Percentiles rank a stretch among this genome's conserved stretches.
These are phyloP conservation scores for Mesoligia furuncula DNA, from an alignment of 2,888 invertebrate species.

Conservation along the genomic window DNA sequence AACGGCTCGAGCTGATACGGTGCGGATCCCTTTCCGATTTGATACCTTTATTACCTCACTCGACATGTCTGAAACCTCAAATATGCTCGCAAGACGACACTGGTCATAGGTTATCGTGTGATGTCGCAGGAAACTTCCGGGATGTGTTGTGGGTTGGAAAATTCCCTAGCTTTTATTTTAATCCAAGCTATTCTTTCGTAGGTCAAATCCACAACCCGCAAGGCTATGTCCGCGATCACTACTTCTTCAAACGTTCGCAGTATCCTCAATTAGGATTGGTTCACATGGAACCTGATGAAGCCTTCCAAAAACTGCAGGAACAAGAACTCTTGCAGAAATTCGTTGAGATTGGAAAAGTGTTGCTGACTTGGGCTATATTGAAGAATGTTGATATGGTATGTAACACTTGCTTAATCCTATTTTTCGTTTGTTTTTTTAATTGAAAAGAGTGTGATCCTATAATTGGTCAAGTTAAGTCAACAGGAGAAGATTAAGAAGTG, in stretches of 20 bases:
- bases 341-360: conserved; percentile 98
- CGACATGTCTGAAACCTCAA: not conserved
- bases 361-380: conserved; percentile 97
- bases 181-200: conserved; percentile 76
- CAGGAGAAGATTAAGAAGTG: not conserved
- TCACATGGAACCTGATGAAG: conserved; percentile 97
- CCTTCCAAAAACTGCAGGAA: conserved; percentile 96
- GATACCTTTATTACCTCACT: too few species aligned
- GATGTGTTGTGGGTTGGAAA: too few species aligned
- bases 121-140: not conserved
- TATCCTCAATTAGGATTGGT: conserved; percentile 99
- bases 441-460: not conserved
- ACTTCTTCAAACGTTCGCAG: conserved; percentile 98
- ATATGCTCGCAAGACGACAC: not conserved
- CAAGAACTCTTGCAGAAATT: conserved; percentile 98
- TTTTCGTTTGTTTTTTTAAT: not conserved
- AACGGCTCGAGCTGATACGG: too few species aligned
- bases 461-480: not conserved
- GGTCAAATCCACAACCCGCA: conserved; percentile 99
- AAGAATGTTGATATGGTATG: conserved; percentile 97
- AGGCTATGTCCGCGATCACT: conserved; percentile 98
- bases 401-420: not conserved
- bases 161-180: not conserved
- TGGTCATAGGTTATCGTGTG: not conserved
- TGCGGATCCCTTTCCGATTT: too few species aligned